phyloP scores from a whole-genome alignment of 2,797 vertebrate genomes.

The Falco concolor region DNA sequence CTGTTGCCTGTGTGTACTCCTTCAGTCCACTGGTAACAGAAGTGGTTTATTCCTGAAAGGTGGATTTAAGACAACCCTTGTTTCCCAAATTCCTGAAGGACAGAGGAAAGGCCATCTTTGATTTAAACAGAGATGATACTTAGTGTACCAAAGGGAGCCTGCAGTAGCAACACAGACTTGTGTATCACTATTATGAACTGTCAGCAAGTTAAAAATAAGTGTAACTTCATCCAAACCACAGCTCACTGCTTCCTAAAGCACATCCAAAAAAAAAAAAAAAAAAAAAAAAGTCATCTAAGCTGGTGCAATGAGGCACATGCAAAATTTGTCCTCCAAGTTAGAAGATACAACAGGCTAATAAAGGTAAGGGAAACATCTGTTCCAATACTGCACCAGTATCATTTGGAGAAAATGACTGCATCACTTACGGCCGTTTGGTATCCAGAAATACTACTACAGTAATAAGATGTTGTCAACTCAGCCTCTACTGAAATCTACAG shows the following conservation, averaged over 20 bases:
- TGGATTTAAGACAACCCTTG: not conserved
- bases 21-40: not conserved
- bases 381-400: slow-evolving; percentile 14
- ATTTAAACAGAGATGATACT: not conserved
- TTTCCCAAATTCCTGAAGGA: slow-evolving; percentile 5
- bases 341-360: slow-evolving; percentile 50
- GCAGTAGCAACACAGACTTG: not conserved
- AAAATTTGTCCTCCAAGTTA: slow-evolving; percentile 42
- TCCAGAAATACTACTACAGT: slow-evolving; percentile 44
- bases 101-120: not conserved
- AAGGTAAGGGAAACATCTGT: slow-evolving; percentile 62
- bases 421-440: slow-evolving; percentile 27
- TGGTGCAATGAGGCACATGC: slow-evolving; percentile 20
- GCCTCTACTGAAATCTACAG: slow-evolving; percentile 38
- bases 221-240: slow-evolving; percentile 33
- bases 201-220: slow-evolving; percentile 44
- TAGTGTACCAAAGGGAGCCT: not conserved
- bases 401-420: slow-evolving; percentile 55
- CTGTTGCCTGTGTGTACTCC: not conserved
- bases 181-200: not conserved
- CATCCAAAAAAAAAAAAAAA: not conserved
- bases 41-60: not conserved
- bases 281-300: not conserved
- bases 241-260: slow-evolving; percentile 30
- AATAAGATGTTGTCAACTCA: slow-evolving; percentile 52